Base-by-base conservation (phyloP, 2,888 invertebrate genomes). In the Ectemnius lituratus region DNA sequence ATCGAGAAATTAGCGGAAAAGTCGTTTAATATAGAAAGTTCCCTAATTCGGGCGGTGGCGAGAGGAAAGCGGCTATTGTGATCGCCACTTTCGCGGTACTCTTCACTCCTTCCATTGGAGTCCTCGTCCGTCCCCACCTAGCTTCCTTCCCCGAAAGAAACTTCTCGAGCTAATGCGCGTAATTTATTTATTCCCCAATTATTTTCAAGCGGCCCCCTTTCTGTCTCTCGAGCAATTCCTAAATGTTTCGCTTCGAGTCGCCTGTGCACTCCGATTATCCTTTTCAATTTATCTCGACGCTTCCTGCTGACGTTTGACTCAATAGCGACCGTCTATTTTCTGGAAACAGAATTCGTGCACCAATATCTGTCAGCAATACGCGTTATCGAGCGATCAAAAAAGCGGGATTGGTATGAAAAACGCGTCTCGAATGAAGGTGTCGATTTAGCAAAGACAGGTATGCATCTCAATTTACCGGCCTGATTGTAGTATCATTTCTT, bases 11-110 rank as follows among this genome's bases (percentile, higher is more conserved):
- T 87, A 87, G 85, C 82, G 80, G 75, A 64, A 86, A 88, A 86
- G 85, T 87, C 86, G 85, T 86, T 88, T 84, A 85, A 86, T 88
- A 86, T 82, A 81, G 79, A 85, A 88, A 88, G 84, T 87, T 88
- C 75, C 79, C 78, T 81, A 79, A 80, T 77, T 70, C 72, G 64
- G 60, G 71, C 37, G 8, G 8, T 11, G 45, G 57, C 27, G 49
- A 64, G 69, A 58, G 73, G 67, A 75, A 77, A 75, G 75, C 80
- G 71, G 62, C 71, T 75, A 85, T 85, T 85, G 84, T 82, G 82
- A 84, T 81, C 81, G 82, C 76, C 80, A 81, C 76, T 82, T 84
- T 77, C 66, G 47, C 74, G 75, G 67, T 59, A 14, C 61, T 47
- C 60, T 37, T 23, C 23, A 23, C 23, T 23, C 23, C 23, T 23